Base-by-base conservation (phyloP, 2,113 vertebrate species). In the Pseudolaguvia tuberculata region DNA sequence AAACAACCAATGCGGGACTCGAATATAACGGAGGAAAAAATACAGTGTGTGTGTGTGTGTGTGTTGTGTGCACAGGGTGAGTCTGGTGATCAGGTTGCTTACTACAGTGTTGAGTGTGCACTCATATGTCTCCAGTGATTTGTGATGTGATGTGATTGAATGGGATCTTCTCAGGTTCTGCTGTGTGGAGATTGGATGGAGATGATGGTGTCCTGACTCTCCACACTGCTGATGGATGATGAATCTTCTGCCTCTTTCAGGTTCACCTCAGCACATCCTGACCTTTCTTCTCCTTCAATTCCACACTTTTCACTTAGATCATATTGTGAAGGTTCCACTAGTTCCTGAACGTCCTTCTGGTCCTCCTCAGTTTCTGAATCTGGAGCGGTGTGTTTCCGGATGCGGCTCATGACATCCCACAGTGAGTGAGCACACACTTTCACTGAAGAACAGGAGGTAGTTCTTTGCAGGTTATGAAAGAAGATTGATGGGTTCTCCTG, bases 291-390 rank as follows among this genome's bases (percentile, higher is more conserved):
- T 48, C 35, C 31, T 29, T 45, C 25, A 13, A 47, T 48, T 18
- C 27, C 47, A 25, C 48, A 1, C 3, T 42, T 56, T 15, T 68
- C 15, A 21, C 72, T 73, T 45, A 63, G 18, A 27, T 29, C 39
- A 67, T 47, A 18, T 39, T 80, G 76, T 21, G 77, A 67, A 13
- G 31, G 80, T 72, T 87, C 85, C 73, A 71, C 81, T 75, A 70
- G 27, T 47, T 88, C 88, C 86, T 84, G 88, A 31, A 63, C 9
- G 56, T 91, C 89, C 2, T 72, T 55, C 18, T 89, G 89, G 20
- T 93, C 93, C 35, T 94, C 93, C 39, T 98, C 95, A 0, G 90
- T 93, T 81, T 97, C 95, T 0, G 96, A 97, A 81, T 96, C 94
- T 0, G 95, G 95, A 0, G 96, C 94, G 0, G 95, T 97, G 86